Conservation (phyloP, 2,113 vertebrate genomes). For the Neodontobutis hainanensis region DNA sequence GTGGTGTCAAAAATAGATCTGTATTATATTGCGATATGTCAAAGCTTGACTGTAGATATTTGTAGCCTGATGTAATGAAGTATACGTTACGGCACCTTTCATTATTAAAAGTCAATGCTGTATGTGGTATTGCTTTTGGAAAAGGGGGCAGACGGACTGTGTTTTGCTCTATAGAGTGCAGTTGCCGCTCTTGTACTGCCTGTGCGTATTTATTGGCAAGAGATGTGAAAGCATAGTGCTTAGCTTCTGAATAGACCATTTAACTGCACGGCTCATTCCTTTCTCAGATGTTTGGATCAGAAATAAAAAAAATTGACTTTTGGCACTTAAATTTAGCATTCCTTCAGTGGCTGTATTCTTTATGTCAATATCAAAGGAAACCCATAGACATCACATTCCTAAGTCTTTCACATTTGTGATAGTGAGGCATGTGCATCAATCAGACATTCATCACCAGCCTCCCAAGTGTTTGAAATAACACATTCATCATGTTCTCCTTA, state of each 20-base stretch:
- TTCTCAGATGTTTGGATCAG: conserved; percentile 69
- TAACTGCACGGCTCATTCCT: conserved; percentile 48
- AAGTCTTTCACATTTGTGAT: conserved; percentile 31
- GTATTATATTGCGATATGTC: conserved; percentile 27
- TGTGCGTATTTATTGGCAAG: conserved; percentile 45
- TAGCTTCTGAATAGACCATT: conserved; percentile 41
- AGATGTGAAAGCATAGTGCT: conserved; percentile 43
- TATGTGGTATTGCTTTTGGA: conserved; percentile 21
- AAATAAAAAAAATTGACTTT: conserved; percentile 45
- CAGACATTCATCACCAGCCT: conserved; percentile 12
- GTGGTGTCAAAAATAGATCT: conserved; percentile 4
- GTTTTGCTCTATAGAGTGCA: conserved; percentile 23
- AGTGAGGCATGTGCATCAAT: conserved; percentile 40
- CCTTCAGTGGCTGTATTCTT: conserved; percentile 22
- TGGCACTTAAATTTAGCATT: conserved; percentile 54
- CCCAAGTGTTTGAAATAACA: neutral
- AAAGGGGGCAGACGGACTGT: neutral
- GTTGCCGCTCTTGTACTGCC: conserved; percentile 26
- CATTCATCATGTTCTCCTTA: too few relatives aligned
- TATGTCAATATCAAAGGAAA: conserved; percentile 29
- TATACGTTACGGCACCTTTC: conserved; percentile 17
- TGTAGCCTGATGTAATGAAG: conserved; percentile 33
- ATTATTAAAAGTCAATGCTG: neutral
- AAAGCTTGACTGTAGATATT: conserved; percentile 17
- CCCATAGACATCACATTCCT: conserved; percentile 27